Percentiles rank a stretch among this genome's conserved stretches.
Evolutionary conservation across 2,113 vertebrate genomes (phyloP).

Genomic region (Lamprologus speciosus): DNA sequence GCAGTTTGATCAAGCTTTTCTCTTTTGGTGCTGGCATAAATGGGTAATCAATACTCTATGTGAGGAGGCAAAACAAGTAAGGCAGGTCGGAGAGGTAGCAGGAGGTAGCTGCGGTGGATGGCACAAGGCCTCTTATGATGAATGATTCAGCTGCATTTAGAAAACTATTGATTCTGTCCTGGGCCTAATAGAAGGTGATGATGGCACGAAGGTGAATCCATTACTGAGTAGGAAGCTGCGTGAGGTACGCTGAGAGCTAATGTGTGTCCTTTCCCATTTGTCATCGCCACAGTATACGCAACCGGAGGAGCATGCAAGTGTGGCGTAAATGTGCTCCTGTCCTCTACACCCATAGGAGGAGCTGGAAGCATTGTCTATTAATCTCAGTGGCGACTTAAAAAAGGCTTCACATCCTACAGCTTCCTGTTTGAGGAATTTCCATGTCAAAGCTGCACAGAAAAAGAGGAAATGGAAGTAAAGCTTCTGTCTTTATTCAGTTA

Average conservation of each 20-base stretch:
- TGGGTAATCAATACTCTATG: slow-evolving; percentile 26
- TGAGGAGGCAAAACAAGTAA: slow-evolving; percentile 7
- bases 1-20: slow-evolving; percentile 21
- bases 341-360: slow-evolving; percentile 8
- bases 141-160: slow-evolving; percentile 67
- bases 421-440: not conserved
- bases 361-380: slow-evolving; percentile 33
- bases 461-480: slow-evolving; percentile 15
- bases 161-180: slow-evolving; percentile 71
- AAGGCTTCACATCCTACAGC: not conserved
- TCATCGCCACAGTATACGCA: slow-evolving; percentile 42
- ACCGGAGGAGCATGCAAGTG: slow-evolving; percentile 19
- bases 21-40: slow-evolving; percentile 22
- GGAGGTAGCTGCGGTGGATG: slow-evolving; percentile 17
- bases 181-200: slow-evolving; percentile 69
- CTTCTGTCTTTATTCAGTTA: not conserved
- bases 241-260: slow-evolving; percentile 55
- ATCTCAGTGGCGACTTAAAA: slow-evolving; percentile 15
- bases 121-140: slow-evolving; percentile 48
- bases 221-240: slow-evolving; percentile 58
- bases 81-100: slow-evolving; percentile 20
- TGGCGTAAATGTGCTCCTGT: not conserved
- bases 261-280: slow-evolving; percentile 70
- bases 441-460: not conserved
- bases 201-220: slow-evolving; percentile 70